phyloP scores from a whole-genome alignment of 2,888 invertebrate genomes.

The Bombyx huttoni region DNA sequence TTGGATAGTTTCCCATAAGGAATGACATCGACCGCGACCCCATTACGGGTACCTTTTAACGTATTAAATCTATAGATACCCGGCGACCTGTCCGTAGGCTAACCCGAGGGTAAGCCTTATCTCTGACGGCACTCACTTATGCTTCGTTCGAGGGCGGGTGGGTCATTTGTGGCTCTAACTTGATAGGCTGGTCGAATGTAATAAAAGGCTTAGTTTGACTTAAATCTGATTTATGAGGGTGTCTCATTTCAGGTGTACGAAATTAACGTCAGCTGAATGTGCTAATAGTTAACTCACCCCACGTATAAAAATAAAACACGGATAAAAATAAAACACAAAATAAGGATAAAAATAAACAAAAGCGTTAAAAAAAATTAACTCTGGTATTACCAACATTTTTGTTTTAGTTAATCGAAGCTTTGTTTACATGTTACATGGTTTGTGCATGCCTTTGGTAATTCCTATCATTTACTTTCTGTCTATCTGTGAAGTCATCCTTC shows the following conservation, averaged over 20 bases:
- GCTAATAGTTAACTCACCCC: too few relatives aligned
- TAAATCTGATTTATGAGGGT: neutral
- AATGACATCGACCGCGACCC: constrained; percentile 62
- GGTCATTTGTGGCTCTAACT: constrained; percentile 28
- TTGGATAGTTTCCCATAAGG: constrained; percentile 65
- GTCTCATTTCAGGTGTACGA: neutral
- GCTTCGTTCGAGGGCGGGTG: constrained; percentile 22
- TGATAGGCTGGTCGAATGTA: constrained; percentile 7
- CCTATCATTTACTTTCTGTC: too few relatives aligned
- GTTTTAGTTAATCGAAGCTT: too few relatives aligned
- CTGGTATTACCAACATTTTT: too few relatives aligned
- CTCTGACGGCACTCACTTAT: constrained; percentile 51
- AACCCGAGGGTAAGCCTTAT: constrained; percentile 44
- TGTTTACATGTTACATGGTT: too few relatives aligned
- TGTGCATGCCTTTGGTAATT: too few relatives aligned
- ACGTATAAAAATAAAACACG: too few relatives aligned
- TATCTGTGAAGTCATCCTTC: too few relatives aligned
- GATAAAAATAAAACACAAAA: too few relatives aligned
- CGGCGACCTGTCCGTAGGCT: constrained; percentile 44
- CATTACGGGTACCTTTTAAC: constrained; percentile 68
- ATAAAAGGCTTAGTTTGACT: neutral
- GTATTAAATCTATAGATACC: constrained; percentile 66
- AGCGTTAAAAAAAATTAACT: too few relatives aligned
- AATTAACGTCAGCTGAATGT: too few relatives aligned
- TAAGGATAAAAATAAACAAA: too few relatives aligned